Percentiles rank a stretch among this genome's conserved stretches.
Conservation (phyloP, 1,140 invertebrate species). For the Charaxes varanes region DNA sequence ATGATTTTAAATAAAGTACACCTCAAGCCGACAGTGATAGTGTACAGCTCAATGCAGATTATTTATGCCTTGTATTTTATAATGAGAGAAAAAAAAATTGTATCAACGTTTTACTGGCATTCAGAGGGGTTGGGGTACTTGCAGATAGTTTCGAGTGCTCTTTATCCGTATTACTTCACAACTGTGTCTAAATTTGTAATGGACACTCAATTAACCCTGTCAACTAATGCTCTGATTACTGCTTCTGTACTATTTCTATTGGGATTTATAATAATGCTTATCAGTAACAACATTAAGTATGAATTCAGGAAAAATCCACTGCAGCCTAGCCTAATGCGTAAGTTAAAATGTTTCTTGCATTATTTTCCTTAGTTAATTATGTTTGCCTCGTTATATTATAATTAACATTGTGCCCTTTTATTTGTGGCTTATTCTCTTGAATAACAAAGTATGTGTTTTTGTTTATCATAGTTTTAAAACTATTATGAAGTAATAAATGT, state of each 20-base stretch:
- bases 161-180: conserved; percentile 60
- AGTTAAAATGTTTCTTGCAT: conserved; percentile 25
- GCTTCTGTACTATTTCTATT: conserved; percentile 41
- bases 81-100: conserved; percentile 48
- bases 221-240: conserved; percentile 40
- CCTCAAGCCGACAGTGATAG: conserved; percentile 40
- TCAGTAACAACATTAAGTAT: conserved; percentile 65
- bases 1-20: conserved; percentile 34
- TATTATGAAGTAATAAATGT: too few relatives aligned
- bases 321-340: conserved; percentile 50
- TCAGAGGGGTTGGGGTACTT: conserved; percentile 63
- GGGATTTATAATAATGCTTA: conserved; percentile 56
- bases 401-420: background rate
- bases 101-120: conserved; percentile 62
- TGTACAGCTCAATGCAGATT: conserved; percentile 56
- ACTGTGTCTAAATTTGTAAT: conserved; percentile 57
- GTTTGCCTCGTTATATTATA: background rate
- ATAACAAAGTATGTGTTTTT: background rate
- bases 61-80: conserved; percentile 50
- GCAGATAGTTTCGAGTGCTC: conserved; percentile 46
- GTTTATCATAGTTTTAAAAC: too few relatives aligned
- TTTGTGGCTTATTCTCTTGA: background rate
- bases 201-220: conserved; percentile 37
- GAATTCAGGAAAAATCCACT: conserved; percentile 61
- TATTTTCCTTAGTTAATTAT: conserved; percentile 6